These are phyloP conservation scores for Callorhinus ursinus DNA, from an alignment of 2,113 vertebrate species.

Conservation along the genomic window DNA sequence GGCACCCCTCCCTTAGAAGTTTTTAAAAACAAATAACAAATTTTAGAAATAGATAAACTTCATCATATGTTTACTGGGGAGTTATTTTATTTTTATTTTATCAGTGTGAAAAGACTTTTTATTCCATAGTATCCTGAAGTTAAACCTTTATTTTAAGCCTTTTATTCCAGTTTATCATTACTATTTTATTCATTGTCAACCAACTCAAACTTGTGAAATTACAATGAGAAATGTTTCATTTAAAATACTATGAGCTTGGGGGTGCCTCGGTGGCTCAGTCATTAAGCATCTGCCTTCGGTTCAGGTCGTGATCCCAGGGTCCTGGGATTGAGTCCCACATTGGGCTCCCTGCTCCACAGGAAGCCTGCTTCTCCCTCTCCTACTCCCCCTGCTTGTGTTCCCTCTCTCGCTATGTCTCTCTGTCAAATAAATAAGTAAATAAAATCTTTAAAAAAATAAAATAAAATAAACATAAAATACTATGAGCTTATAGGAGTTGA, in stretches of 20 bases:
- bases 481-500: background rate
- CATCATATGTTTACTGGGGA: background rate
- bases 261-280: too few species aligned
- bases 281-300: too few species aligned
- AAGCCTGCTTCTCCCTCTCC: too few species aligned
- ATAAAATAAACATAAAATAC: background rate
- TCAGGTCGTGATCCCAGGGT: too few species aligned
- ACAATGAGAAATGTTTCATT: background rate
- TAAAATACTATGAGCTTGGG: background rate
- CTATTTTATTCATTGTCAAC: background rate
- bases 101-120: background rate
- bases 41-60: background rate
- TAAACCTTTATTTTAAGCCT: background rate
- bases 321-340: too few species aligned
- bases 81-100: constrained; percentile 2
- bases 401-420: too few species aligned
- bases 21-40: background rate
- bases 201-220: background rate
- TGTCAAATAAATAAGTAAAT: too few species aligned
- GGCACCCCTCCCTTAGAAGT: background rate
- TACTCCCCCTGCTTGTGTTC: too few species aligned
- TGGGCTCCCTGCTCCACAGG: too few species aligned
- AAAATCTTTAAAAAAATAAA: too few species aligned
- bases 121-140: background rate
- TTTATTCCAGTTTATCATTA: background rate